Evolutionary conservation across 1,140 invertebrate species (phyloP).

Genomic region (Plodia interpunctella): DNA sequence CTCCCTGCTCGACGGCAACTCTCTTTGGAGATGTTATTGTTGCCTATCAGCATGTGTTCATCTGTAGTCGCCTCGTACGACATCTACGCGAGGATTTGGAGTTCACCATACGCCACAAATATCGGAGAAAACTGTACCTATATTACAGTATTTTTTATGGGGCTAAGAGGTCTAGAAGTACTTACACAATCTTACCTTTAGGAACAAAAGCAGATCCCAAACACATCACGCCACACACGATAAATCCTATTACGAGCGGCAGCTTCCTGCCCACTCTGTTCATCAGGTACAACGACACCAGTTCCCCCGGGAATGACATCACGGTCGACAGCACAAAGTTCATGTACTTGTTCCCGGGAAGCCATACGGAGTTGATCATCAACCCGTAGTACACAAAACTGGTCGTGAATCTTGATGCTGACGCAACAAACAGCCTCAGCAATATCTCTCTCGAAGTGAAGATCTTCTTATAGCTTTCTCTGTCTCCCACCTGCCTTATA

Average conservation of each 20-base stretch:
- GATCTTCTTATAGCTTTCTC: constrained; percentile 36
- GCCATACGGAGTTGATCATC: constrained; percentile 84
- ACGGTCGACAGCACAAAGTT: constrained; percentile 82
- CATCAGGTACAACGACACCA: constrained; percentile 79
- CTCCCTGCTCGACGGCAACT: too few species aligned
- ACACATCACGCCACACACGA: constrained; percentile 74
- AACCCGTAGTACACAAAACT: constrained; percentile 88
- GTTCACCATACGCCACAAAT: too few species aligned
- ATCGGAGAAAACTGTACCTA: background rate
- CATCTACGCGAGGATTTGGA: too few species aligned
- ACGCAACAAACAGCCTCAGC: constrained; percentile 44
- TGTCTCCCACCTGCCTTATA: constrained; percentile 28
- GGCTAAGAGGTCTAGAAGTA: too few species aligned
- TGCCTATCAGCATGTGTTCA: too few species aligned
- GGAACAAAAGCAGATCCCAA: constrained; percentile 38
- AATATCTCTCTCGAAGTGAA: constrained; percentile 45
- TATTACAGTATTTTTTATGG: background rate
- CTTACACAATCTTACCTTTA: constrained; percentile 32
- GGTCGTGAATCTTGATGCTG: constrained; percentile 80
- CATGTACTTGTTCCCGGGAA: constrained; percentile 83
- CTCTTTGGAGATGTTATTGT: too few species aligned
- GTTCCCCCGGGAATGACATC: constrained; percentile 84
- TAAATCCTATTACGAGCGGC: constrained; percentile 77
- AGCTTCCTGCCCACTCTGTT: constrained; percentile 79
- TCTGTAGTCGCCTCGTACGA: too few species aligned